Evolutionary conservation across 2,888 invertebrate genomes (phyloP).

Genomic region (Nebria brevicollis): DNA sequence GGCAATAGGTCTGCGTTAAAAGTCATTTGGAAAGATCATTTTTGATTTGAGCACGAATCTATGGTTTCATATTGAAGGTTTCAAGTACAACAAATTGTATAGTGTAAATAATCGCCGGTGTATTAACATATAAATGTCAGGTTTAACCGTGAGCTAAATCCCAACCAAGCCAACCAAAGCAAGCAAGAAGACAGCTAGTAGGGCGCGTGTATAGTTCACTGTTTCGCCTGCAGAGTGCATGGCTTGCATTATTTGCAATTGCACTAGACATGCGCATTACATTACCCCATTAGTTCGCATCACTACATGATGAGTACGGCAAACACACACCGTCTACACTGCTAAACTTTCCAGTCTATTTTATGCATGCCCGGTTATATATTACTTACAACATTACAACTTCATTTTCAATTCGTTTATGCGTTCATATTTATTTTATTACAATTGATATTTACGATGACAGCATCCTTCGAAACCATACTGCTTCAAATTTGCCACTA

Average conservation of each 20-base stretch:
- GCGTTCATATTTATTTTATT: background rate
- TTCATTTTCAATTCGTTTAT: background rate
- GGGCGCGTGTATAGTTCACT: constrained; percentile 64
- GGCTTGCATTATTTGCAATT: constrained; percentile 60
- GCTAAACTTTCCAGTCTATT: constrained; percentile 17
- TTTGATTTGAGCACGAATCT: constrained; percentile 33
- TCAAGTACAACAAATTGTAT: constrained; percentile 51
- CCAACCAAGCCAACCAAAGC: constrained; percentile 56
- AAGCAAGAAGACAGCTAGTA: constrained; percentile 1
- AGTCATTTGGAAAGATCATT: constrained; percentile 40
- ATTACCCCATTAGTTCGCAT: constrained; percentile 24
- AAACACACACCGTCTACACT: constrained; percentile 24
- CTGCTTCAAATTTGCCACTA: no score
- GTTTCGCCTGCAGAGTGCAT: constrained; percentile 64
- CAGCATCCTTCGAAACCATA: background rate
- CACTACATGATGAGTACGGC: constrained; percentile 30
- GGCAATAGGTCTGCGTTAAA: constrained; percentile 13
- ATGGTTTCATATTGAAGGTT: constrained; percentile 51
- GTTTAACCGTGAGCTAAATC: constrained; percentile 60
- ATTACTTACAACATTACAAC: background rate
- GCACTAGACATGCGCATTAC: constrained; percentile 66
- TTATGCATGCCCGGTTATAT: background rate
- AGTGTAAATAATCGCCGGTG: constrained; percentile 56
- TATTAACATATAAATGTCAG: constrained; percentile 61
- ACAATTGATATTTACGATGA: background rate